These are phyloP conservation scores for Eudyptes chrysolophus DNA, from an alignment of 2,113 vertebrate genomes.

Conservation along the genomic window DNA sequence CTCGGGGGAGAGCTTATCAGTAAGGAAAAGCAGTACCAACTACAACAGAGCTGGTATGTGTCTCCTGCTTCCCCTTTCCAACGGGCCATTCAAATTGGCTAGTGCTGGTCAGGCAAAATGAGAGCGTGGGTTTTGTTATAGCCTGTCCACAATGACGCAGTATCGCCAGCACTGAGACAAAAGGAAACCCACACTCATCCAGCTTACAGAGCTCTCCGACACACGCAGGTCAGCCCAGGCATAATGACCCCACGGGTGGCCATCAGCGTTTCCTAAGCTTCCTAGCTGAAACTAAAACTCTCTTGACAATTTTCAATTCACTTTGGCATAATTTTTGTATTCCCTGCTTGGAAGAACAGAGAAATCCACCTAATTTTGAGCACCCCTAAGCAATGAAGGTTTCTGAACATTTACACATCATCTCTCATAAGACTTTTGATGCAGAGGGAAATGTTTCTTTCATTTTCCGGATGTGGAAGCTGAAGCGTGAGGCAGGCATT, in stretches of 20 bases:
- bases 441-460: not conserved
- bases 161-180: not conserved
- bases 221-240: not conserved
- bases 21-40: not conserved
- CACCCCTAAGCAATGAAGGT: not conserved
- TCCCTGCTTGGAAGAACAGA: not conserved
- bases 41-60: not conserved
- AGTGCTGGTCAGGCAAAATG: not conserved
- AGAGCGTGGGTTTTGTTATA: not conserved
- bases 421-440: not conserved
- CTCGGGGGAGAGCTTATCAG: not conserved
- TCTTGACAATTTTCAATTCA: not conserved
- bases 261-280: not conserved
- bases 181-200: not conserved
- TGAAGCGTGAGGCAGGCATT: not conserved
- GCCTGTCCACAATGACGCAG: rapidly evolving
- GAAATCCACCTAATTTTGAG: not conserved
- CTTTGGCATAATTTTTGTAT: not conserved
- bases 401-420: not conserved
- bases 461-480: not conserved
- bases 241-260: not conserved
- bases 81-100: not conserved
- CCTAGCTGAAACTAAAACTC: not conserved
- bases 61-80: not conserved
- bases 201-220: not conserved